Evolutionary conservation across 2,113 vertebrate genomes (phyloP), one percentile per base, ranked within the genome.

Genomic region (Mirounga angustirostris): DNA sequence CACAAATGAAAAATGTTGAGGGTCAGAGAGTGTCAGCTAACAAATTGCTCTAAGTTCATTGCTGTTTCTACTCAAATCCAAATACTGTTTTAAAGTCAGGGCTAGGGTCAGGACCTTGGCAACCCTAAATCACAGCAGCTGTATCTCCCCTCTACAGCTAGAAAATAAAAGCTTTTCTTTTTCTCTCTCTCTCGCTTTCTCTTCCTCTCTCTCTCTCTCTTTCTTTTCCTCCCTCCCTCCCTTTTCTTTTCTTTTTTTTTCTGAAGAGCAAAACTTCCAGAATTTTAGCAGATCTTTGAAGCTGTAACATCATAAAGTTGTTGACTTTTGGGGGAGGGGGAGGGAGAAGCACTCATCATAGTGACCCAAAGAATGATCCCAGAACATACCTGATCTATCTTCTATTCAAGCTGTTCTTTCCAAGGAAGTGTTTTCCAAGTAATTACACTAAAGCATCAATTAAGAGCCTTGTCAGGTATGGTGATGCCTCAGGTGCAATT

Each of bases 401-500:
- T 93, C 10, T 96, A 67, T 65, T 79, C 65, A 28, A 86, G 63
- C 30, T 89, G 56, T 91, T 91, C 59, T 96, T 98, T 85, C 67
- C 40, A 94, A 85, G 54, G 21, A 89, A 73, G 15, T 36, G 5
- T 82, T 93, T 94, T 91, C 50, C 43, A 85, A 83, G 89, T 80
- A 90, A 95, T 92, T 95, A 83, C 86, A 82, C 86, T 84, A 65
- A 95, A 86, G 71, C 58, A 69, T 61, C 93, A 94, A 83, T 95
- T 91, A 97, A 92, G 52, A 97, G 19, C 28, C 78, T 96, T 89
- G 73, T 93, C 78, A 71, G 43, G 30, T 79, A 93, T 93, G 91
- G 56, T 76, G 89, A 96, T 96, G 79, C 9, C 82, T 97, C 91
- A 92, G 84, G 43, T 86, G 50, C 67, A 92, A 28, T 86, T 91